Evolutionary conservation across 2,113 vertebrate species (phyloP), one percentile per base, ranked within the genome.

Genomic region (Mohoua ochrocephala): DNA sequence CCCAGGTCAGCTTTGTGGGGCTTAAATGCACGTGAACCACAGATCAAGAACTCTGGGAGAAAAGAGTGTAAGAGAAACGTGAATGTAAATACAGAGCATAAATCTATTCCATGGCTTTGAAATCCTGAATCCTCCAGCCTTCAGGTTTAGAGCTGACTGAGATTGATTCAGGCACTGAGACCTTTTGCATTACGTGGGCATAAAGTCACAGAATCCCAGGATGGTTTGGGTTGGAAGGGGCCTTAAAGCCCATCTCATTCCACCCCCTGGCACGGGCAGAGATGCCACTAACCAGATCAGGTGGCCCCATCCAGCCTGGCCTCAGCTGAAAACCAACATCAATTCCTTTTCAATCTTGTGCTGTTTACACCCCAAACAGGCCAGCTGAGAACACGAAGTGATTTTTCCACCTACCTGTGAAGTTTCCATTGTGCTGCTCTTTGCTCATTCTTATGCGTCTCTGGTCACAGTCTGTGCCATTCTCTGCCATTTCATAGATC

Each of bases 401-500:
- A 4, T 44, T 28, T 28, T 44, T n/a, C 42, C 37, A 83, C 98
- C 49, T 87, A 99, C 99, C 99, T 99, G 98, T 97, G 73, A 99
- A 98, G 91, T 79, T 99, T 26, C 99, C 99, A 96, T 99, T 99
- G 93, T 98, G 98, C 95, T 98, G 99, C 74, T 99, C 99, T 98
- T 99, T 99, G 83, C 91, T 95, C 97, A 98, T 98, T 96, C 98
- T 98, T 67, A 97, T 74, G 78, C 99, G 99, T 97, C 98, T 99
- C 98, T 99, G 99, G 90, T 99, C 99, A 98, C 98, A 99, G 67
- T 98, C 98, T 83, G 98, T 98, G 98, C 98, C 99, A 98, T 99
- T 99, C 96, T 99, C 99, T 98, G 99, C 99, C 99, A 99, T 99
- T 97, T 99, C 98, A 97, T 97, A 96, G 96, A 98, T 97, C 97